Conservation (phyloP, 2,113 vertebrate species). For the Stigmatopora argus region DNA sequence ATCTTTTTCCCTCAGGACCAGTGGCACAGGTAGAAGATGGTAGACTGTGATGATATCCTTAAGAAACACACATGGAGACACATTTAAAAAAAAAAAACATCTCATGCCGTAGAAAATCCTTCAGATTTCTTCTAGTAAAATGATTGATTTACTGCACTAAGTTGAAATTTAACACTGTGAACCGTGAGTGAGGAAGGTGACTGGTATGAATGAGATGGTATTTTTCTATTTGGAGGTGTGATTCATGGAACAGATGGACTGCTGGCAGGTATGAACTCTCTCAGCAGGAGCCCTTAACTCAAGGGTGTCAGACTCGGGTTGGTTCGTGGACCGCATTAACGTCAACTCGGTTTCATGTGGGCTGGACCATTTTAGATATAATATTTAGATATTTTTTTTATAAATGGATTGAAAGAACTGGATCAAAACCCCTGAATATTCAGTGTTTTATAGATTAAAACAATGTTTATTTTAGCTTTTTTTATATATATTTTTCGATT, state of each 20-base stretch:
- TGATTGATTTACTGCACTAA: constrained; percentile 7
- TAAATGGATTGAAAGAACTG: too few relatives aligned
- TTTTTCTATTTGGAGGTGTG: constrained; percentile 57
- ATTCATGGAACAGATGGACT: constrained; percentile 59
- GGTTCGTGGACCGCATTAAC: too few relatives aligned
- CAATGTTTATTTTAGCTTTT: too few relatives aligned
- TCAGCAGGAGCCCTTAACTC: constrained; percentile 55
- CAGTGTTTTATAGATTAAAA: too few relatives aligned
- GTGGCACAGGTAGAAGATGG: constrained; percentile 70
- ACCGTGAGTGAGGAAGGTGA: constrained; percentile 13
- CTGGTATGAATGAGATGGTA: constrained; percentile 39
- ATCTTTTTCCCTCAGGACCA: constrained; percentile 63
- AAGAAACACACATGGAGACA: neutral
- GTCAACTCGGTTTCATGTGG: too few relatives aligned
- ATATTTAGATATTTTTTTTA: too few relatives aligned
- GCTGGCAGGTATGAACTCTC: constrained; percentile 45
- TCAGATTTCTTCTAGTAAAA: constrained; percentile 3
- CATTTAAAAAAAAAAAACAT: neutral
- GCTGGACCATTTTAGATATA: too few relatives aligned
- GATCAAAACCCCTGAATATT: too few relatives aligned
- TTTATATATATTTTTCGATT: too few relatives aligned
- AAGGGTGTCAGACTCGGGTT: constrained; percentile 51
- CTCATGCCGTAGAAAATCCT: neutral
- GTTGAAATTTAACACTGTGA: constrained; percentile 24
- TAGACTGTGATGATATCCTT: constrained; percentile 77